These are phyloP conservation scores for Zaprionus ghesquierei DNA, from an alignment of 1,140 invertebrate species.

Conservation along the genomic window DNA sequence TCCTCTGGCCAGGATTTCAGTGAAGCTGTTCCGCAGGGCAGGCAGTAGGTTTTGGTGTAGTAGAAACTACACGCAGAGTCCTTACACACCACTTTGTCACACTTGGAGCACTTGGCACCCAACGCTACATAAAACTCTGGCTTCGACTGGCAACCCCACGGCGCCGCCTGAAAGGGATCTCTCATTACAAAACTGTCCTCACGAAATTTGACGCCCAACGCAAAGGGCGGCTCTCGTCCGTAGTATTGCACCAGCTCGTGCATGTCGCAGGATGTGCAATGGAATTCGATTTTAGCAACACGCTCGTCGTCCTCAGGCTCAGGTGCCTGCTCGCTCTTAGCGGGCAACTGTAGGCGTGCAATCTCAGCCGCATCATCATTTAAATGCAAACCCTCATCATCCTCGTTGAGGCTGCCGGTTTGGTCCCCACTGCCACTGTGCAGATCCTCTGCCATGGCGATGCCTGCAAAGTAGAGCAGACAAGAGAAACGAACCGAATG, in stretches of 20 bases:
- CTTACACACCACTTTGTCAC: slow-evolving; percentile 88
- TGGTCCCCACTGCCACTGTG: background rate
- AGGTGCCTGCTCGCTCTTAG: slow-evolving; percentile 34
- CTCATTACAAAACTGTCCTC: slow-evolving; percentile 91
- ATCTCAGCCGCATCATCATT: slow-evolving; percentile 57
- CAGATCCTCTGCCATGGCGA: background rate
- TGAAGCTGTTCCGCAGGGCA: slow-evolving; percentile 86
- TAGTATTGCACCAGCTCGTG: slow-evolving; percentile 89
- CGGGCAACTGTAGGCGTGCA: slow-evolving; percentile 32
- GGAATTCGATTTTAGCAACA: slow-evolving; percentile 84
- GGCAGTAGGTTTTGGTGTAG: slow-evolving; percentile 89
- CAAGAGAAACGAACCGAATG: background rate
- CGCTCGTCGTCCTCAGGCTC: slow-evolving; percentile 56
- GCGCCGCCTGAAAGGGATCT: slow-evolving; percentile 90
- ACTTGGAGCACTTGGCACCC: slow-evolving; percentile 89
- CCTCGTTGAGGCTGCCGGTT: slow-evolving; percentile 1
- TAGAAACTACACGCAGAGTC: slow-evolving; percentile 90
- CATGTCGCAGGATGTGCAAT: slow-evolving; percentile 86
- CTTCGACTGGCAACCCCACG: slow-evolving; percentile 82
- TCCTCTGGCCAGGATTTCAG: slow-evolving; percentile 87
- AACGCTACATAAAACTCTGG: slow-evolving; percentile 88
- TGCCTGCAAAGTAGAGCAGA: background rate
- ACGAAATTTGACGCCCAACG: slow-evolving; percentile 85
- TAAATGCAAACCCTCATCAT: slow-evolving; percentile 34
- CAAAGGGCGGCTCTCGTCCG: slow-evolving; percentile 88